A percentile compares a stretch with the other conserved stretches of the same genome.
phyloP scores from a whole-genome alignment of 30 jellyfish, hydroid and myxozoan species.

The Catostylus mosaicus region DNA sequence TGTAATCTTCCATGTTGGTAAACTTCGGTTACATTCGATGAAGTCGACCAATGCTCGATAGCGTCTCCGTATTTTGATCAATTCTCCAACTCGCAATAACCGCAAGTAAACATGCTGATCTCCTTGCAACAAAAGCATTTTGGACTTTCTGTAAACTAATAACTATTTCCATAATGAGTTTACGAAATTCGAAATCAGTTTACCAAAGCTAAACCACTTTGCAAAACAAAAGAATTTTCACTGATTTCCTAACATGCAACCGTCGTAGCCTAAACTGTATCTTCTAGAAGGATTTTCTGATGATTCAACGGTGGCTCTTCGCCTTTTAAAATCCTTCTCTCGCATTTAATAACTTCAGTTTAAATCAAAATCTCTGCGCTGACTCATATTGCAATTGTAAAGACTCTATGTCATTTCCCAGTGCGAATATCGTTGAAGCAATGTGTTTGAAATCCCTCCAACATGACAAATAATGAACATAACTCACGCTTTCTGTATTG shows the following conservation, averaged over 20 bases:
- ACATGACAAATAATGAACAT: background rate
- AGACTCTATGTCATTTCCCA: background rate
- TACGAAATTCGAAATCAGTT: background rate
- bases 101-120: background rate
- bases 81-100: background rate
- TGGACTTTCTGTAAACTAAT: conserved; percentile 3
- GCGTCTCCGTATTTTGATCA: background rate
- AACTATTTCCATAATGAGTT: background rate
- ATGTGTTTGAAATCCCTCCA: background rate
- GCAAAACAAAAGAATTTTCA: background rate
- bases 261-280: too few relatives aligned
- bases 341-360: too few relatives aligned
- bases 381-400: background rate
- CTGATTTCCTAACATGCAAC: background rate
- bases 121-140: background rate
- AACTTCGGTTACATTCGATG: too few relatives aligned
- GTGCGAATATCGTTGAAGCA: background rate
- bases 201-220: background rate
- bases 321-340: too few relatives aligned
- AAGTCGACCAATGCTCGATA: too few relatives aligned
- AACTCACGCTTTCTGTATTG: conserved; percentile 9
- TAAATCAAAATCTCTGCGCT: too few relatives aligned
- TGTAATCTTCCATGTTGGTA: conserved; percentile 15
- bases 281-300: too few relatives aligned
- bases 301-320: too few relatives aligned